phyloP scores from a whole-genome alignment of 2,113 vertebrate species.

The Ptilorrhoa leucosticta region DNA sequence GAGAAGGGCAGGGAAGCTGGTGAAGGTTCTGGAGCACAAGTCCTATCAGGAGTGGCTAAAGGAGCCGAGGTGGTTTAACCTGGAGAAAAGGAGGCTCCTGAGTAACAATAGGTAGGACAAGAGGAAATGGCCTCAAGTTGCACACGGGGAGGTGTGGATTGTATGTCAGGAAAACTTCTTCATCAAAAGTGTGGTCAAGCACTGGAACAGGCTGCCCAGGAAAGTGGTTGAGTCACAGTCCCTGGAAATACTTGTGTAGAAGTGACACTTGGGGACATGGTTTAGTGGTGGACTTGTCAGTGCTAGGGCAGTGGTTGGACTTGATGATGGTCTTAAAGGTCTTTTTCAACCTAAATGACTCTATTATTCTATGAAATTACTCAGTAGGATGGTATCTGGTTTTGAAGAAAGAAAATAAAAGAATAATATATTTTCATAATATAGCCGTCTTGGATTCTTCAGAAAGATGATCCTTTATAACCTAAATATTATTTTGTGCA shows the following conservation, averaged over 20 bases:
- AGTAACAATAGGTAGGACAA: background rate
- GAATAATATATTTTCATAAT: background rate
- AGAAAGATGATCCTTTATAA: background rate
- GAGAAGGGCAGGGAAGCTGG: background rate
- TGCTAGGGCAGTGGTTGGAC: background rate
- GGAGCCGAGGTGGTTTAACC: background rate
- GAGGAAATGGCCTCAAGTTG: background rate
- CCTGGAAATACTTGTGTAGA: background rate
- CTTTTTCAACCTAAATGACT: background rate
- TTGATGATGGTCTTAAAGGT: background rate
- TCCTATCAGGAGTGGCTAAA: background rate
- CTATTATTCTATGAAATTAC: background rate
- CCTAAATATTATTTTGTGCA: background rate
- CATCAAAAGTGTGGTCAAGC: background rate
- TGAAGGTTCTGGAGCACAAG: background rate
- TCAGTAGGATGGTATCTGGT: accelerated
- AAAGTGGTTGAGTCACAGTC: background rate
- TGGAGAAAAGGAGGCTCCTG: background rate
- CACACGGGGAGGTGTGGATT: background rate
- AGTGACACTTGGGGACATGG: background rate
- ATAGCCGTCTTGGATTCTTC: background rate
- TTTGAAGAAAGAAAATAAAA: background rate
- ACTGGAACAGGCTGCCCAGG: background rate
- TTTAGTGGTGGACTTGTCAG: background rate
- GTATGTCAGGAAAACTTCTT: background rate